Conservation (phyloP, 1,140 invertebrate genomes). For the Rhopalosiphum maidis region DNA sequence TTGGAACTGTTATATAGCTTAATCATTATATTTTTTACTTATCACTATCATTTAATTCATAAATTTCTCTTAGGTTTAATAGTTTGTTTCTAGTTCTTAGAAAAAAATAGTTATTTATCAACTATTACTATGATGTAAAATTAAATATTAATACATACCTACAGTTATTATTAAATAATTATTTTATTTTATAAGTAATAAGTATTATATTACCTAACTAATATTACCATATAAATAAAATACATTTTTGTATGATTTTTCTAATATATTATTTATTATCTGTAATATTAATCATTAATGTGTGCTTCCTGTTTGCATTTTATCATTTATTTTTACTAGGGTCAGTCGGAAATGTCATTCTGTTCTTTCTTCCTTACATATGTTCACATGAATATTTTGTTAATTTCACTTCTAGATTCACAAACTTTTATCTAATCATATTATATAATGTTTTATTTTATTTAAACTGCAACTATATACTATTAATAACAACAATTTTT, state of each 20-base stretch:
- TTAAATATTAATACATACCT: not conserved
- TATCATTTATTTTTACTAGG: constrained; percentile 42
- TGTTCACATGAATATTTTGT: not conserved
- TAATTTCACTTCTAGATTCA: constrained; percentile 4
- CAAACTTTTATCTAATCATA: constrained; percentile 26
- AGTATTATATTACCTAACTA: not conserved
- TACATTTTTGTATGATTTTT: not conserved
- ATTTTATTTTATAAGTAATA: not conserved
- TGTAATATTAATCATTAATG: constrained; percentile 14
- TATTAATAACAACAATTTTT: not conserved
- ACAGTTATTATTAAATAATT: not conserved
- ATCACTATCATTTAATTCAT: not conserved
- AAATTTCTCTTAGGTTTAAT: not conserved
- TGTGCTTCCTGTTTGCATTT: constrained; percentile 41
- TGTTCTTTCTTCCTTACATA: not conserved
- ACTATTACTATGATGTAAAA: not conserved
- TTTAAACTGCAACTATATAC: not conserved
- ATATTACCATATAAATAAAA: not conserved
- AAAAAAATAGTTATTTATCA: not conserved
- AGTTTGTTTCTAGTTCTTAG: not conserved
- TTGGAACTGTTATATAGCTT: not conserved
- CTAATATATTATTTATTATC: not conserved
- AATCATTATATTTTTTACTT: not conserved
- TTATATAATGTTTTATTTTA: constrained; percentile 8
- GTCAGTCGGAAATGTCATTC: constrained; percentile 42